Conservation (phyloP, 2,888 invertebrate genomes). For the Tenthredo amoena region DNA sequence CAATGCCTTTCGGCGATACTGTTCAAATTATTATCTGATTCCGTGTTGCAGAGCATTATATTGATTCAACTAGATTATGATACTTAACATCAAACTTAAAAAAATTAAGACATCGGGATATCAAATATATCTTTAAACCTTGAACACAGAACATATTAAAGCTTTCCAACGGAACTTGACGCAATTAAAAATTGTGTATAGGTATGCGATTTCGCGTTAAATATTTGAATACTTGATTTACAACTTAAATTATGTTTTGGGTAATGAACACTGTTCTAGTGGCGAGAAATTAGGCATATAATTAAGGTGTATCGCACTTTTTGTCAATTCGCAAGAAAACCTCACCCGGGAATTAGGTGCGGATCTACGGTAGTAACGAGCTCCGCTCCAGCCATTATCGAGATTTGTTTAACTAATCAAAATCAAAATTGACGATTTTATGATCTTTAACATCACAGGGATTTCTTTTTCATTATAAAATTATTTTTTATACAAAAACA, state of each 20-base stretch:
- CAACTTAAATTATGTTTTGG: not conserved
- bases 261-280: not conserved
- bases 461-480: constrained; percentile 36
- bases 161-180: not conserved
- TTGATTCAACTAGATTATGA: not conserved
- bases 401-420: not conserved
- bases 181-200: not conserved
- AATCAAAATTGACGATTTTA: constrained; percentile 3
- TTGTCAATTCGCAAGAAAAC: constrained; percentile 52
- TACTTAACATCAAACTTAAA: not conserved
- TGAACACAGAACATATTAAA: not conserved
- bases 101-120: not conserved
- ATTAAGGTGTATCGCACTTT: not conserved
- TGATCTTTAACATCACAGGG: not conserved
- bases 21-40: not conserved
- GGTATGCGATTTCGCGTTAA: not conserved
- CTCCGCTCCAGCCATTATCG: constrained; percentile 63
- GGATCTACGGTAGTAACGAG: constrained; percentile 83
- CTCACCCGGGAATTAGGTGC: constrained; percentile 88
- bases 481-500: not conserved
- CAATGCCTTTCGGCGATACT: not conserved
- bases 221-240: not conserved
- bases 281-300: not conserved
- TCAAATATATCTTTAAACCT: not conserved
- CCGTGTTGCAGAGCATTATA: not conserved